These are phyloP conservation scores for Bombyx mandarina DNA, from an alignment of 1,140 invertebrate species.

Conservation along the genomic window DNA sequence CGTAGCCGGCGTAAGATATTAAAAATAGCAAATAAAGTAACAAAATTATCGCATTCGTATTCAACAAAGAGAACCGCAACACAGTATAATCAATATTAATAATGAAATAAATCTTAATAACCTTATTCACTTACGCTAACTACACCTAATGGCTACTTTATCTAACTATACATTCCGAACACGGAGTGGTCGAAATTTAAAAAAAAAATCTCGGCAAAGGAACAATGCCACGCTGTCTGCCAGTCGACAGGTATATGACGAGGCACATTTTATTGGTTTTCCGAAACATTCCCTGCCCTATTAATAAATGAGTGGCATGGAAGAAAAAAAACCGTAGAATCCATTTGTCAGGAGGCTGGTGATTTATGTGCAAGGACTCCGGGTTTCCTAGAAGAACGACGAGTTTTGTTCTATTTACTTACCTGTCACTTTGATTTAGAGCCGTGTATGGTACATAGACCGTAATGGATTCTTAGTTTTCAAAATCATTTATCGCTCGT, in stretches of 20 bases:
- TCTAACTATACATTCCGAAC: conserved; percentile 1
- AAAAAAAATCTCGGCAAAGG: conserved; percentile 37
- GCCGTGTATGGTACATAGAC: conserved; percentile 18
- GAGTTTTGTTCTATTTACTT: conserved; percentile 67
- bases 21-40: too few species aligned
- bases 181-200: conserved; percentile 21
- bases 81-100: too few species aligned
- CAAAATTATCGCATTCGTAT: too few species aligned
- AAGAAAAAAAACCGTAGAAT: conserved; percentile 63
- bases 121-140: too few species aligned
- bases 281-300: conserved; percentile 66
- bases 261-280: conserved; percentile 70
- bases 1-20: too few species aligned
- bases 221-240: conserved; percentile 67
- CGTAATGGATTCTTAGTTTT: conserved; percentile 10
- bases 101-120: too few species aligned
- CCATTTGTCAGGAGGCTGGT: conserved; percentile 63
- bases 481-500: too few species aligned
- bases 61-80: too few species aligned
- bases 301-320: conserved; percentile 65
- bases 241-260: conserved; percentile 66
- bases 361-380: conserved; percentile 64
- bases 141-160: background rate
- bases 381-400: conserved; percentile 56
- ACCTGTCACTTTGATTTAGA: conserved; percentile 68